phyloP scores from a whole-genome alignment of 2,797 vertebrate genomes.

The Apodemus agrarius region DNA sequence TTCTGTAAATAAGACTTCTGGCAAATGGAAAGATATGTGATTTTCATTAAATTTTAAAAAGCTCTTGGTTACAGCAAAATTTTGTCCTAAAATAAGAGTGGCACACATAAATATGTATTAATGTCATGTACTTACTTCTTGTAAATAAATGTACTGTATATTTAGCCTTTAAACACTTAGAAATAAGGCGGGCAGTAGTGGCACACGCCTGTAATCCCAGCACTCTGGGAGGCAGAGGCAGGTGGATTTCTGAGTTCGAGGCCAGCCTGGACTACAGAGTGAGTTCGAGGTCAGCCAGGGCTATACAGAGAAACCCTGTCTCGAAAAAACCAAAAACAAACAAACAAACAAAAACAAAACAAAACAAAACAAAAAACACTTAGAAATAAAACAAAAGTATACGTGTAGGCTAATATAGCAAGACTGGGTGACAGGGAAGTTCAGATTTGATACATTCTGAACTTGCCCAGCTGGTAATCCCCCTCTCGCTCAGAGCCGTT shows the following conservation, averaged over 20 bases:
- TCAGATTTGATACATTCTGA: neutral
- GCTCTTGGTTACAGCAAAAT: conserved; percentile 7
- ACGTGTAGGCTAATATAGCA: neutral
- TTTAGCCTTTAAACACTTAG: conserved; percentile 20
- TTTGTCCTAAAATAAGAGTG: neutral
- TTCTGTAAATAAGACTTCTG: neutral
- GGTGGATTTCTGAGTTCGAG: too few relatives aligned
- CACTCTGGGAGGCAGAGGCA: too few relatives aligned
- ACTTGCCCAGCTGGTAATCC: neutral
- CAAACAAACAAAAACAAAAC: too few relatives aligned
- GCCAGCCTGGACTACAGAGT: too few relatives aligned
- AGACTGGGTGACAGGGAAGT: neutral
- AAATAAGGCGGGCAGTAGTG: too few relatives aligned
- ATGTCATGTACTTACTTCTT: neutral
- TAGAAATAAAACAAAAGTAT: conserved; percentile 57
- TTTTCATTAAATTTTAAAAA: neutral
- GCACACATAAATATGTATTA: neutral
- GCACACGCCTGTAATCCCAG: too few relatives aligned
- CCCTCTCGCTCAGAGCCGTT: neutral
- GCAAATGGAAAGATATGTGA: neutral
- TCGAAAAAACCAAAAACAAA: too few relatives aligned
- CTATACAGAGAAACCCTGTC: too few relatives aligned
- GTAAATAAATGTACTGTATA: neutral
- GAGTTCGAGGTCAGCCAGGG: too few relatives aligned
- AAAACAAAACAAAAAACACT: too few relatives aligned